Evolutionary conservation across 2,888 invertebrate genomes (phyloP), one percentile per base, ranked within the genome.

Genomic region (Cabera pusaria): DNA sequence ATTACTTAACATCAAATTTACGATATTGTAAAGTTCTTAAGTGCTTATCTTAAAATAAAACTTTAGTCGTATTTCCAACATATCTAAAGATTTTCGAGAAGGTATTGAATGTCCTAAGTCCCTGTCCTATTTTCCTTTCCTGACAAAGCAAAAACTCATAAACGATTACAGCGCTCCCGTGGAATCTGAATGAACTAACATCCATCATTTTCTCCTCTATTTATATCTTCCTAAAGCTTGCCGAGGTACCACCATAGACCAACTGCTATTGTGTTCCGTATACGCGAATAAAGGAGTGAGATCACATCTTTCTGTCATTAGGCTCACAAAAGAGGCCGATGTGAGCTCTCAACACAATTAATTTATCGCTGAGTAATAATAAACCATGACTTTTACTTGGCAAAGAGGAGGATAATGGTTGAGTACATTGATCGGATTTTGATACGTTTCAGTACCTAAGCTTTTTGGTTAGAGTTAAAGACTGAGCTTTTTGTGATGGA

Each of bases 361-460:
- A 70, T 74, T 64, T 63, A 56, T 58, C 58, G 56, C 46, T 32
- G 41, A 51, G 64, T 62, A 68, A 74, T 76, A 75, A 73, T 70
- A 69, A 65, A 71, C 56, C 67, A 65, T 76, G 76, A 76, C 76
- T 76, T 63, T 72, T 67, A 70, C 62, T 58, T 47, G 35, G 49
- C 42, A 46, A 46, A 43, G 50, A 27, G 25, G 39, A 42, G 44
- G 34, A 47, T 51, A 49, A 41, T 35, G 27, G 17, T 8, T n/a
- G 17, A 41, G 35, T 41, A 34, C 25, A 33, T 33, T 24, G 32
- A 37, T 32, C 31, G 16, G 33, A 29, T 40, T 29, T 35, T 6
- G 25, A 16, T 7, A n/a, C n/a, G n/a, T n/a, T 6, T 6, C 32
- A 26, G 26, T 12, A 22, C 16, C 1, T 28, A 14, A 31, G 5